Evolutionary conservation across 92 coral and sea anemone species (phyloP), one percentile per base, ranked within the genome.

Genomic region (Actinostola sp.): DNA sequence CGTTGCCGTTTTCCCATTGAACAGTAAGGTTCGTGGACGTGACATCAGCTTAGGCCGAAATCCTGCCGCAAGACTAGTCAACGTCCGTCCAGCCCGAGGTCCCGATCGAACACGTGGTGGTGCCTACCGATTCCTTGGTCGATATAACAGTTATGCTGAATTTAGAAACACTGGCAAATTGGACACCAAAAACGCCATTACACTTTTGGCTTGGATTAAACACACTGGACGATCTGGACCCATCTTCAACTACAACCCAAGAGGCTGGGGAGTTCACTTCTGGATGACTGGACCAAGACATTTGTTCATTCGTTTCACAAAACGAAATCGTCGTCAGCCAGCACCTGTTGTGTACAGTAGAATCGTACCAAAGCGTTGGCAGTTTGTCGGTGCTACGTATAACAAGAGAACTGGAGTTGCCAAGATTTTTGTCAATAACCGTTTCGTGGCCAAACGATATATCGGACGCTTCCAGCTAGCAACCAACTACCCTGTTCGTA

Each of bases 41-140:
- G 92, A 87, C 46, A 78, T 83, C 52, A 78, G 92, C 63, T 63
- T 83, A 11, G 44, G 55, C 59, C 75, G 50, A 20, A 83, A 78
- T 21, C 92, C 89, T 0, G 9, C 73, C 8, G 92, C 62, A 6
- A 67, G 60, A 57, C 60, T 87, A 32, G 20, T 63, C 14, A 60
- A 66, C 17, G 92, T 83, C n/a, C 67, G 67, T 63, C 66, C 72
- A 17, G 89, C 71, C 9, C 71, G 38, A 42, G 92, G 92, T 33
- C 92, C 92, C 21, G 92, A 87, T 55, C 53, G 86, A 57, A 87
- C 89, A 61, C 85, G 46, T 30, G 86, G 67, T 45, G 92, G 92
- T 9, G 77, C 92, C n/a, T 80, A 77, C 55, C 71, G 55, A 63
- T 83, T 87, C 75, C 21, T 57, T 7, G 92, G 92, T 16, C 34